Evolutionary conservation across 2,888 invertebrate species (phyloP).

Genomic region (Fissipunctia ypsillon): DNA sequence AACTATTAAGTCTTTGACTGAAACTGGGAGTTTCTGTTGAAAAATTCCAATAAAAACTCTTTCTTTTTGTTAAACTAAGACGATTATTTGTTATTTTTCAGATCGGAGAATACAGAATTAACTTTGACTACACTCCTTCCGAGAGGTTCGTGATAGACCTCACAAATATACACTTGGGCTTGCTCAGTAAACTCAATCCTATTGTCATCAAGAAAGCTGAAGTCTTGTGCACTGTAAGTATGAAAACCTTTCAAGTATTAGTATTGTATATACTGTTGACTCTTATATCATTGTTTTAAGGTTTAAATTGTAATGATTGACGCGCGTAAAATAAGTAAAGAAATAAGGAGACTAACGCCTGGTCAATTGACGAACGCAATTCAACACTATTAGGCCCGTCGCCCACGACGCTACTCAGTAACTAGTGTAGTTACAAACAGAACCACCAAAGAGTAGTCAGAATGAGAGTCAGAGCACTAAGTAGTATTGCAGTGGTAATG

Average conservation of each 20-base stretch:
- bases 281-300: not conserved
- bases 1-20: not conserved
- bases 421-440: not conserved
- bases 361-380: not conserved
- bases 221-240: constrained; percentile 82
- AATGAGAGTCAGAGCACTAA: not conserved
- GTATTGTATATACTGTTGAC: not conserved
- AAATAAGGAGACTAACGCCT: not conserved
- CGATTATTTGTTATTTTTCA: constrained; percentile 66
- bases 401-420: not conserved
- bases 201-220: constrained; percentile 84
- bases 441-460: not conserved
- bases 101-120: constrained; percentile 85
- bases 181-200: constrained; percentile 82
- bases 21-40: not conserved
- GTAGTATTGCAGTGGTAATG: not conserved
- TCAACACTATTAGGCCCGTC: not conserved
- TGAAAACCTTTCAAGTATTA: not conserved
- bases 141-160: constrained; percentile 83
- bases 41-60: not conserved
- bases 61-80: not conserved
- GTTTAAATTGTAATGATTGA: not conserved
- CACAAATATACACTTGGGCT: constrained; percentile 75
- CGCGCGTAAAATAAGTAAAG: not conserved
- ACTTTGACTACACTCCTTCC: constrained; percentile 79